Conservation (phyloP, 2,888 invertebrate genomes). For the Phlogophora meticulosa region DNA sequence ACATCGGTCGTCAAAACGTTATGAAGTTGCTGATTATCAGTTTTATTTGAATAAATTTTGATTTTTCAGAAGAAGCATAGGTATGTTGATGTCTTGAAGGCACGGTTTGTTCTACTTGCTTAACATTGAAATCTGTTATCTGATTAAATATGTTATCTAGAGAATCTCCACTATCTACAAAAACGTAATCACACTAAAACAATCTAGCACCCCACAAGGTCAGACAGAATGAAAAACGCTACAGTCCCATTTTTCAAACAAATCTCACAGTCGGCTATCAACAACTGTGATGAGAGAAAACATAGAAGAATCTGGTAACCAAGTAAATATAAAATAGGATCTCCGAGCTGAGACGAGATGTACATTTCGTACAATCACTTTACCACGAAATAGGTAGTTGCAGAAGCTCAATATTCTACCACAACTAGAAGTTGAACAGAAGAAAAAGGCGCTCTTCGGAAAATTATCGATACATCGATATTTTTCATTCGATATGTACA, state of each 20-base stretch:
- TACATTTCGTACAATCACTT: conserved; percentile 43
- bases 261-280: conserved; percentile 13
- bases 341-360: conserved; percentile 8
- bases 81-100: too few relatives aligned
- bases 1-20: too few relatives aligned
- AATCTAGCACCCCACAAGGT: neutral
- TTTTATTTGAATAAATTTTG: too few relatives aligned
- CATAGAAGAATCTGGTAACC: conserved; percentile 8
- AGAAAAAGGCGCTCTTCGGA: too few relatives aligned
- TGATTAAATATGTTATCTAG: neutral
- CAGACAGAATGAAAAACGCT: conserved; percentile 19
- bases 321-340: conserved; percentile 46
- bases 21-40: too few relatives aligned
- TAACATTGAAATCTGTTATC: too few relatives aligned
- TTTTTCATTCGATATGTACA: too few relatives aligned
- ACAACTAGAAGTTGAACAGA: too few relatives aligned
- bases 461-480: too few relatives aligned
- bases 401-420: neutral
- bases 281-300: neutral
- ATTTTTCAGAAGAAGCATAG: too few relatives aligned
- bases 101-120: too few relatives aligned
- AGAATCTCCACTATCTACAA: neutral
- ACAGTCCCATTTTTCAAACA: conserved; percentile 1
- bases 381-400: neutral
- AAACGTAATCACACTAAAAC: conserved; percentile 9